Percentiles rank a stretch among this genome's conserved stretches.
Conservation (phyloP, 2,797 vertebrate species). For the Tachyglossus aculeatus region DNA sequence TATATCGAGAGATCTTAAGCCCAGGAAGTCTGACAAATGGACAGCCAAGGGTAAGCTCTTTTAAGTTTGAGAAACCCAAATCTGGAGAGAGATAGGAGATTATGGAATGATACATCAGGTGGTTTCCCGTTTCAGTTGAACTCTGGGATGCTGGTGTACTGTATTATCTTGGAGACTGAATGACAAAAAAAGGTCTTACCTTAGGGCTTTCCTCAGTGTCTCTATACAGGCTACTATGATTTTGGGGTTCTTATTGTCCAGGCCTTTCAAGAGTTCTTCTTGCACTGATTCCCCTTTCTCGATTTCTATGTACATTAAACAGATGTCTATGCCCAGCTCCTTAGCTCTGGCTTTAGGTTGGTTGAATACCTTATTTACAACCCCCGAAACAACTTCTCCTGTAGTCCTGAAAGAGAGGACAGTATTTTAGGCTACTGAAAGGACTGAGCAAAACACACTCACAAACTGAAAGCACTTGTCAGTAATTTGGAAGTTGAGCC, state of each 20-base stretch:
- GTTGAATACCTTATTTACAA: conserved; percentile 98
- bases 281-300: conserved; percentile 93
- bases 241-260: conserved; percentile 98
- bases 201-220: conserved; percentile 87
- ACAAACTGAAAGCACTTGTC: not conserved
- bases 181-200: conserved; percentile 74
- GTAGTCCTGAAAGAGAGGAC: conserved; percentile 85
- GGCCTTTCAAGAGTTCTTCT: conserved; percentile 93
- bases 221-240: conserved; percentile 92
- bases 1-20: conserved; percentile 9
- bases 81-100: too few species aligned
- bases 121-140: conserved; percentile 28
- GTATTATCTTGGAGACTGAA: not conserved
- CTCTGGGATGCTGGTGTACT: not conserved
- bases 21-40: conserved; percentile 24
- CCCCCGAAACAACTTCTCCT: conserved; percentile 93
- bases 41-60: too few species aligned
- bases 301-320: conserved; percentile 95
- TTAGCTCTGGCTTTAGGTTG: conserved; percentile 98
- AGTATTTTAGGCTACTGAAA: too few species aligned
- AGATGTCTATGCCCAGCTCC: conserved; percentile 93
- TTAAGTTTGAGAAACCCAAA: too few species aligned
- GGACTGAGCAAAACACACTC: not conserved
- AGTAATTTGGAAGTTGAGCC: too few species aligned
- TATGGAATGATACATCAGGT: not conserved